A percentile compares a stretch with the other conserved stretches of the same genome.
Conservation (phyloP, 2,113 vertebrate species). For the Pantherophis guttatus region DNA sequence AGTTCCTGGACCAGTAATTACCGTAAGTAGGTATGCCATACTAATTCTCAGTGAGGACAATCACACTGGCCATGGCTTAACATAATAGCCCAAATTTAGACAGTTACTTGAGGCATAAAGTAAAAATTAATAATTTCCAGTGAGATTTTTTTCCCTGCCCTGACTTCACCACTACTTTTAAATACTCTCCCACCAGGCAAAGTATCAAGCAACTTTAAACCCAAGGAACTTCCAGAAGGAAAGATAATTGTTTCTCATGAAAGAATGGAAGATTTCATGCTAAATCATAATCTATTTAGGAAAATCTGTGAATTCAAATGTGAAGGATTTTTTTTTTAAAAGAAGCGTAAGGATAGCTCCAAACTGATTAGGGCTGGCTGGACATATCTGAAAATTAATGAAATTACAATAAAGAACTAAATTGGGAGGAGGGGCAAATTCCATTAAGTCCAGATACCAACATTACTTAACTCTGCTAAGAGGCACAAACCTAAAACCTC, state of each 20-base stretch:
- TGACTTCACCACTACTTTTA: not conserved
- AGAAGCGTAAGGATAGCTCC: not conserved
- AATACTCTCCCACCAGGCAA: not conserved
- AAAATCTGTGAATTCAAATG: not conserved
- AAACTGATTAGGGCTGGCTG: not conserved
- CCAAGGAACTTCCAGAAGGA: not conserved
- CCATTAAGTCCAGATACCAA: not conserved
- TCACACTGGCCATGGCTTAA: not conserved
- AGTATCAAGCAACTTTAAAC: not conserved
- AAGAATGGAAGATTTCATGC: not conserved
- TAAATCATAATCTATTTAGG: not conserved
- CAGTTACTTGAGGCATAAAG: not conserved
- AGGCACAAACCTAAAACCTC: not conserved
- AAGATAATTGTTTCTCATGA: not conserved
- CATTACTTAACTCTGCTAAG: not conserved
- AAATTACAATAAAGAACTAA: not conserved
- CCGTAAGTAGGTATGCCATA: not conserved
- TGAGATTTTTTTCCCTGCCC: not conserved
- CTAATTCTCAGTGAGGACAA: not conserved
- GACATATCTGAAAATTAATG: not conserved
- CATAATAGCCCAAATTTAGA: not conserved
- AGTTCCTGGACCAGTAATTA: not conserved
- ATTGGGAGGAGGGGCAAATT: not conserved
- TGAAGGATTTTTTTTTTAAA: not conserved
- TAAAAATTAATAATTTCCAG: not conserved